Percentiles rank a stretch among this genome's conserved stretches.
Evolutionary conservation across 2,888 invertebrate species (phyloP).

Genomic region (Hirtodrosophila histrioides): DNA sequence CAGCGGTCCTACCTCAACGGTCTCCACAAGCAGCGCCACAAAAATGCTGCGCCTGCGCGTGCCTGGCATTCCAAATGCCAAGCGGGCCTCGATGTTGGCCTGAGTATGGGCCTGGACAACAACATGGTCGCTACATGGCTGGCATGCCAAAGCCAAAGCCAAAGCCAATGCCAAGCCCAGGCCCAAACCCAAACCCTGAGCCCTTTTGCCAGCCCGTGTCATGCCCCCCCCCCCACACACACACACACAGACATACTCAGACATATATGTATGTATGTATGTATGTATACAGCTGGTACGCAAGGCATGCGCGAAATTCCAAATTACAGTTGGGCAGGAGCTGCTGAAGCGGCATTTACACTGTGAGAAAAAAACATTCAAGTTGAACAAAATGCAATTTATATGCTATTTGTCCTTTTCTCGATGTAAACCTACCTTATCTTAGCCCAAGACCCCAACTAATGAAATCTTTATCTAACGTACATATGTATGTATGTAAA

Average conservation of each 20-base stretch:
- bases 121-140: slow-evolving; percentile 46
- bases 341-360: slow-evolving; percentile 19
- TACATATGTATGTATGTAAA: no score
- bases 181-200: not conserved
- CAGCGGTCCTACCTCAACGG: slow-evolving; percentile 67
- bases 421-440: no score
- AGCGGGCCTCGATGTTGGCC: slow-evolving; percentile 15
- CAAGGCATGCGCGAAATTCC: slow-evolving; percentile 40
- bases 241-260: no score
- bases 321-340: slow-evolving; percentile 37
- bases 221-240: not conserved
- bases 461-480: no score
- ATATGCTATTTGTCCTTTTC: no score
- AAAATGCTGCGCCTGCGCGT: slow-evolving; percentile 74
- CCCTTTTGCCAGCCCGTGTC: not conserved
- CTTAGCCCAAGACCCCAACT: no score
- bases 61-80: slow-evolving; percentile 53
- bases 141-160: slow-evolving; percentile 42
- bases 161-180: slow-evolving; percentile 24
- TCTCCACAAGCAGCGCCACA: slow-evolving; percentile 25
- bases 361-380: slow-evolving; percentile 12
- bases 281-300: slow-evolving; percentile 1
- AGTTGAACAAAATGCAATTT: no score
- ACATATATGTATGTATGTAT: no score
- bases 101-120: slow-evolving; percentile 22